Percentiles rank a stretch among this genome's conserved stretches.
phyloP scores from a whole-genome alignment of 2,113 vertebrate species.

The Aegithalos caudatus region DNA sequence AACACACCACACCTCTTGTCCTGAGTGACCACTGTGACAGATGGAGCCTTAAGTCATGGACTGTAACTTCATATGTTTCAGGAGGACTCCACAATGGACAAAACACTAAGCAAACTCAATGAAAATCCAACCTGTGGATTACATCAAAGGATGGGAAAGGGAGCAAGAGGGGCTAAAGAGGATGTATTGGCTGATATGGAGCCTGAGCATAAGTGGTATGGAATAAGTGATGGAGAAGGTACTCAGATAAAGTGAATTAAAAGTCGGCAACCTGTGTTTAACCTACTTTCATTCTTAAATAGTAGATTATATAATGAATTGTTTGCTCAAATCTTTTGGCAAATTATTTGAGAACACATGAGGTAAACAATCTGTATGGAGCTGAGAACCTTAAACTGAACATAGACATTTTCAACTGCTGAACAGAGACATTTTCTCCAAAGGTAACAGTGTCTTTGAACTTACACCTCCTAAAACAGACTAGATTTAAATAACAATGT shows the following conservation, averaged over 20 bases:
- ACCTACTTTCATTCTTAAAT: background rate
- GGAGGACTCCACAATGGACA: too few species aligned
- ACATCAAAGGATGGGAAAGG: background rate
- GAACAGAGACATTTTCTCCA: background rate
- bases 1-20: too few species aligned
- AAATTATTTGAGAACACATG: background rate
- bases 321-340: background rate
- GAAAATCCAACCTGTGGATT: too few species aligned
- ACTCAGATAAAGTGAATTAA: background rate
- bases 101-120: background rate
- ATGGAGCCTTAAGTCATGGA: background rate
- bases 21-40: background rate
- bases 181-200: background rate
- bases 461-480: background rate
- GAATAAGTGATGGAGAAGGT: background rate
- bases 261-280: background rate
- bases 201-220: background rate
- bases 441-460: background rate
- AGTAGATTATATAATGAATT: rapidly evolving
- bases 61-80: too few species aligned
- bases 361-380: background rate
- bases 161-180: too few species aligned
- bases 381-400: background rate
- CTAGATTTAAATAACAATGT: background rate
- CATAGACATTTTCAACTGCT: background rate